Percentiles rank a stretch among this genome's conserved stretches.
phyloP scores from a whole-genome alignment of 2,113 vertebrate genomes.

The Bufo bufo region DNA sequence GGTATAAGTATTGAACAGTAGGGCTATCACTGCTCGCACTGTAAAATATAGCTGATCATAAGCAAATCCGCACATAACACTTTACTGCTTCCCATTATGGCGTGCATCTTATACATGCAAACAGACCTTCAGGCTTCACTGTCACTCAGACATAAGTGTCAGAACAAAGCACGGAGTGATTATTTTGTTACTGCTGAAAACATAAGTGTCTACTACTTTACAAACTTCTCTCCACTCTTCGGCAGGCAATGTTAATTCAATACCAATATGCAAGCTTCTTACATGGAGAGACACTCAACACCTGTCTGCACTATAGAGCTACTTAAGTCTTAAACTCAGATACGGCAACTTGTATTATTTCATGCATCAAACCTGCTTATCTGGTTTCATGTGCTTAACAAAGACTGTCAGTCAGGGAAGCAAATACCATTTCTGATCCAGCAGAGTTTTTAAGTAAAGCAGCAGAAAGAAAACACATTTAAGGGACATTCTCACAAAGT shows the following conservation, averaged over 20 bases:
- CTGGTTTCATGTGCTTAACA: conserved; percentile 20
- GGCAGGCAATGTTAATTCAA: conserved; percentile 3
- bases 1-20: not conserved
- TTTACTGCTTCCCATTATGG: conserved; percentile 14
- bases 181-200: conserved; percentile 35
- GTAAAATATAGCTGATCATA: not conserved
- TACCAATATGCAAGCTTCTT: conserved; percentile 20
- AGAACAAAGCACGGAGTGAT: conserved; percentile 24
- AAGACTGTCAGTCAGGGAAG: conserved; percentile 28
- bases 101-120: conserved; percentile 33
- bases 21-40: not conserved
- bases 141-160: conserved; percentile 39
- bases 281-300: conserved; percentile 33
- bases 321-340: conserved; percentile 34
- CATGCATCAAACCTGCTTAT: conserved; percentile 22
- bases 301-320: conserved; percentile 25
- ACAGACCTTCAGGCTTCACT: conserved; percentile 22
- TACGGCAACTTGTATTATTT: conserved; percentile 9
- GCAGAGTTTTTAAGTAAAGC: not conserved
- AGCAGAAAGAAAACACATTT: not conserved
- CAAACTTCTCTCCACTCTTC: conserved; percentile 18
- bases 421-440: conserved; percentile 11
- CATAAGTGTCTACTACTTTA: conserved; percentile 25
- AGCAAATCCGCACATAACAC: not conserved
- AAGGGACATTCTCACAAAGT: too few relatives aligned